A percentile compares a stretch with the other conserved stretches of the same genome.
These are phyloP conservation scores for Sebastes wilsoni DNA, from an alignment of 2,797 vertebrate genomes.

Conservation along the genomic window DNA sequence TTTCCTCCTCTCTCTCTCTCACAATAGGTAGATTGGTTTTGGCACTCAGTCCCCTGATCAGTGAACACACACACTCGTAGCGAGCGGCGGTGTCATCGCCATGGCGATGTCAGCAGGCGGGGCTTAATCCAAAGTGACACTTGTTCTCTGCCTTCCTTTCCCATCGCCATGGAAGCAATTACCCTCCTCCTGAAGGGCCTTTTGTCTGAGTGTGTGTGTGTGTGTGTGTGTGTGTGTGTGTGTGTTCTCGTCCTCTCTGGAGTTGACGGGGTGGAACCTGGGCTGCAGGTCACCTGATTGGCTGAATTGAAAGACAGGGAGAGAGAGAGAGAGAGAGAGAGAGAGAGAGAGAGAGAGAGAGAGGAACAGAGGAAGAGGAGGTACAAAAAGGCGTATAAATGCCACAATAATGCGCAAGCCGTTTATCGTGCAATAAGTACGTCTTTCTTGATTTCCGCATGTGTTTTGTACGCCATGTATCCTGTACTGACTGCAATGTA, in stretches of 20 bases:
- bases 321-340: neutral
- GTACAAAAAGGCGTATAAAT: no score
- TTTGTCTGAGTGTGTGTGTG: constrained; percentile 77
- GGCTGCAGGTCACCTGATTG: constrained; percentile 65
- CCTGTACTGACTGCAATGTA: no score
- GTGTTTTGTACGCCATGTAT: no score
- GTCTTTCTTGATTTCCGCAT: no score
- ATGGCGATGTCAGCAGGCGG: constrained; percentile 91
- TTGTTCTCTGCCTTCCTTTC: constrained; percentile 97
- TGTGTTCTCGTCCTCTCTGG: constrained; percentile 29
- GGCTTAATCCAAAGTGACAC: constrained; percentile 99
- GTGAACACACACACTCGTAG: constrained; percentile 44
- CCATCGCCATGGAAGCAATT: constrained; percentile 97
- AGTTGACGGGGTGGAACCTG: constrained; percentile 72
- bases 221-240: constrained; percentile 58
- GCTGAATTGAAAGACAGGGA: constrained; percentile 50
- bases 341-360: neutral
- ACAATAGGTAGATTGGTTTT: constrained; percentile 89
- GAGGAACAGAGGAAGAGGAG: neutral
- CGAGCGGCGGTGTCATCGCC: constrained; percentile 92
- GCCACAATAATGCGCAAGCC: no score
- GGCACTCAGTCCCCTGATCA: constrained; percentile 90
- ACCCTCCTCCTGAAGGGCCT: constrained; percentile 95
- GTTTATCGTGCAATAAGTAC: no score
- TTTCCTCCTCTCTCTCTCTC: neutral